A percentile compares a stretch with the other conserved stretches of the same genome.
These are phyloP conservation scores for Caenorhabditis plicata DNA, from an alignment of 2,888 invertebrate genomes.

Conservation along the genomic window DNA sequence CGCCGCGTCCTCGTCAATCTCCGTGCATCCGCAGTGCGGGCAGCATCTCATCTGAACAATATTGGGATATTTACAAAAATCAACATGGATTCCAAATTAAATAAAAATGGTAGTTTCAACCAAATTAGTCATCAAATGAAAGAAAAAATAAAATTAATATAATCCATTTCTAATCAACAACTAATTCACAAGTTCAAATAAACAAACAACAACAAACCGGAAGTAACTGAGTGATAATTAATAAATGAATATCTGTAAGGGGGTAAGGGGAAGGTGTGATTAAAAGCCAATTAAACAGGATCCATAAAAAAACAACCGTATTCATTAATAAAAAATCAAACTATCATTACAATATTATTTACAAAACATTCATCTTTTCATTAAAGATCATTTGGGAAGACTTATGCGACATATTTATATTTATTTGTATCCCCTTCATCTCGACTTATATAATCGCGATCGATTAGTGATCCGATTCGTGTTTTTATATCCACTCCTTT, in stretches of 20 bases:
- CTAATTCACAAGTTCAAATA: neutral
- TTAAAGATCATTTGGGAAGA: neutral
- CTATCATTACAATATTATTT: neutral
- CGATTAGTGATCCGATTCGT: constrained; percentile 95
- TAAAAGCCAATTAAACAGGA: too few species aligned
- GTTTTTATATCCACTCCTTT: constrained; percentile 98
- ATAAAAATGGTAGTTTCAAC: neutral
- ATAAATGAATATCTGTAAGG: neutral
- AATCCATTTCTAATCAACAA: neutral
- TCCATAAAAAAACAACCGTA: neutral
- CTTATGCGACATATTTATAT: constrained; percentile 94
- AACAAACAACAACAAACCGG: neutral
- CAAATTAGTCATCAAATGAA: neutral
- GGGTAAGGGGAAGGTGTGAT: too few species aligned
- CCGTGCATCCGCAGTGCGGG: constrained; percentile 71
- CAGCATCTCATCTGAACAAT: constrained; percentile 35
- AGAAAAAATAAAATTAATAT: neutral
- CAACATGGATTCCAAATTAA: neutral
- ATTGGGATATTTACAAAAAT: neutral
- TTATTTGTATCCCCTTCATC: constrained; percentile 96
- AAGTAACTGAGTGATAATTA: neutral
- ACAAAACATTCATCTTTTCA: neutral
- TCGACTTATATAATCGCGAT: constrained; percentile 97
- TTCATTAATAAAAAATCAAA: neutral
- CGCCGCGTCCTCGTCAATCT: constrained; percentile 90